phyloP scores from a whole-genome alignment of 1,140 invertebrate species.

The Conopomorpha cramerella region DNA sequence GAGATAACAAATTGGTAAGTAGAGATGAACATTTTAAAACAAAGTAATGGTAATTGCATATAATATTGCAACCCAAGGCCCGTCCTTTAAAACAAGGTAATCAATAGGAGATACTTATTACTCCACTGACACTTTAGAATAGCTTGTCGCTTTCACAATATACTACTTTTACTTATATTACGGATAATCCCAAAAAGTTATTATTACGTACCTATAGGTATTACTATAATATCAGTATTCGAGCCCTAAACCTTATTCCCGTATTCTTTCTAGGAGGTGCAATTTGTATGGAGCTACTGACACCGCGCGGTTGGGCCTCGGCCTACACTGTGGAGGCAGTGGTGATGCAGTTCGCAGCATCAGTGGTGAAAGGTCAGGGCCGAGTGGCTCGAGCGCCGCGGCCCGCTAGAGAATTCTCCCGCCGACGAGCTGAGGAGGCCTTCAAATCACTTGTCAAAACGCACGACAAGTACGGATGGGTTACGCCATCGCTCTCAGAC shows the following conservation, averaged over 20 bases:
- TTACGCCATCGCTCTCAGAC: slow-evolving; percentile 82
- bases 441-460: slow-evolving; percentile 85
- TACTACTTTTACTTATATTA: too few species aligned
- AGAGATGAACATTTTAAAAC: too few species aligned
- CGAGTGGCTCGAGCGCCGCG: slow-evolving; percentile 76
- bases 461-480: slow-evolving; percentile 89
- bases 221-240: not conserved
- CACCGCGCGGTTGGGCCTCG: slow-evolving; percentile 90
- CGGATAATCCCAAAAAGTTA: too few species aligned
- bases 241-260: slow-evolving; percentile 1
- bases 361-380: slow-evolving; percentile 93
- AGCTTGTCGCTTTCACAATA: too few species aligned
- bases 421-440: slow-evolving; percentile 79
- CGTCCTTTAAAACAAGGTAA: too few species aligned
- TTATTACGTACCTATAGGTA: too few species aligned
- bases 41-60: too few species aligned
- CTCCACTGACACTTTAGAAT: too few species aligned
- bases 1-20: too few species aligned
- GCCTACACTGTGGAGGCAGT: slow-evolving; percentile 94
- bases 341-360: slow-evolving; percentile 93
- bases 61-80: too few species aligned
- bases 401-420: slow-evolving; percentile 78
- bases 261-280: slow-evolving; percentile 69
- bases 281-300: slow-evolving; percentile 95
- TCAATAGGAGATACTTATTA: too few species aligned